Base-by-base conservation (phyloP, 2,113 vertebrate species). In the Rhinoderma darwinii region DNA sequence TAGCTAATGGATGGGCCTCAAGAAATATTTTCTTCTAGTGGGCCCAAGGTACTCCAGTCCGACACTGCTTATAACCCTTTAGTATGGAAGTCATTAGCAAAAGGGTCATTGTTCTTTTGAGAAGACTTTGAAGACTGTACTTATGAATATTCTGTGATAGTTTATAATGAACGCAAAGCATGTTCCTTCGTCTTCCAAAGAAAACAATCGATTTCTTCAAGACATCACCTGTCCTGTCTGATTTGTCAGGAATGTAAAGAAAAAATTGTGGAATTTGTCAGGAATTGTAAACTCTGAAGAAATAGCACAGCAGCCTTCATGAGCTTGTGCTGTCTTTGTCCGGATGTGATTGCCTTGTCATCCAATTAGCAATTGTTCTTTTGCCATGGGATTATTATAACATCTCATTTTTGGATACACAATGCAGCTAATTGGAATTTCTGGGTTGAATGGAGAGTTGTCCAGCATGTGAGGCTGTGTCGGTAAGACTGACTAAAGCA, bases 321-420 rank as follows among this genome's bases (percentile, higher is more conserved):
- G 61, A 35, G 32, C 22, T 20, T 37, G 18, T 9, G 35, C 1
- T 17, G 66, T 37, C 66, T 70, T 12, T 70, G 70, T 37, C 37
- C 70, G 20, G 39, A n/a, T 74, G 25, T 74, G 39, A 43, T 73
- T 73, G 37, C 30, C 37, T 12, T 73, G 32, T 14, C 72, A 70
- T 70, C 66, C 32, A 70, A 70, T 70, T 70, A 70, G 37, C 39
- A 43, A 74, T 74, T 43, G 43, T 43, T n/a, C 72, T 74, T 37
- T 74, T 43, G 39, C 72, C 39, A 43, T 74, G 72, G 43, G 72
- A 41, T 74, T 74, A 74, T 74, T 74, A 74, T 15, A 22, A 41
- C 25, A n/a, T 74, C 25, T 74, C 25, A 74, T 43, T 74, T 74
- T 43, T 43, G 37, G n/a, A 25, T 73, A 43, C 25, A 74, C 72